Percentiles rank a stretch among this genome's conserved stretches.
Conservation (phyloP, 1,140 invertebrate species). For the Sweltsa coloradensis region DNA sequence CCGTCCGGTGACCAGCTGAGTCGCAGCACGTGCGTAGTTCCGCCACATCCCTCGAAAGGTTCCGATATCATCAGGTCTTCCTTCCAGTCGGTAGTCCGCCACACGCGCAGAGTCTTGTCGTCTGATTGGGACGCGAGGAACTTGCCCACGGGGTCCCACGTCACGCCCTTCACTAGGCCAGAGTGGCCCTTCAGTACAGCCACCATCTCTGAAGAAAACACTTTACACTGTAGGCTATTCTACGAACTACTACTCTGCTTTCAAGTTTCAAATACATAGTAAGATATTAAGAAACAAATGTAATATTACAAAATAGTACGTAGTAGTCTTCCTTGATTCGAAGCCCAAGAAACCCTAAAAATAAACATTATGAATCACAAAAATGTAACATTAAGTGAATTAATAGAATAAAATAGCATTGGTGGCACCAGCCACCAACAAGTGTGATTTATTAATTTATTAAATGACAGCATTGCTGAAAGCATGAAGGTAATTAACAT, state of each 20-base stretch:
- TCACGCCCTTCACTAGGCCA: slow-evolving; percentile 90
- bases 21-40: slow-evolving; percentile 86
- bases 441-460: too few relatives aligned
- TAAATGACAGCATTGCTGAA: too few relatives aligned
- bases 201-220: slow-evolving; percentile 39
- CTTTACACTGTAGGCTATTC: too few relatives aligned
- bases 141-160: slow-evolving; percentile 98
- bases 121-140: slow-evolving; percentile 94
- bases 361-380: too few relatives aligned
- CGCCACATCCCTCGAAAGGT: slow-evolving; percentile 87
- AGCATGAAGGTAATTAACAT: too few relatives aligned
- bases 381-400: too few relatives aligned
- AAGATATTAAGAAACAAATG: too few relatives aligned
- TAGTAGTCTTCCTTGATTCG: too few relatives aligned
- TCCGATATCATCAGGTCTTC: slow-evolving; percentile 74
- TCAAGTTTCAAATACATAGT: background rate
- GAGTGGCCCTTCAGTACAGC: slow-evolving; percentile 78
- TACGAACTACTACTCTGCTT: background rate
- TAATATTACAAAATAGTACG: background rate
- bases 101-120: slow-evolving; percentile 86
- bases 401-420: too few relatives aligned
- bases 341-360: too few relatives aligned
- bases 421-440: too few relatives aligned
- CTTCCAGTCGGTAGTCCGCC: slow-evolving; percentile 90
- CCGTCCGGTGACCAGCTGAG: slow-evolving; percentile 97